Evolutionary conservation across 2,113 vertebrate genomes (phyloP), one percentile per base, ranked within the genome.

Genomic region (Sclerurus mexicanus): DNA sequence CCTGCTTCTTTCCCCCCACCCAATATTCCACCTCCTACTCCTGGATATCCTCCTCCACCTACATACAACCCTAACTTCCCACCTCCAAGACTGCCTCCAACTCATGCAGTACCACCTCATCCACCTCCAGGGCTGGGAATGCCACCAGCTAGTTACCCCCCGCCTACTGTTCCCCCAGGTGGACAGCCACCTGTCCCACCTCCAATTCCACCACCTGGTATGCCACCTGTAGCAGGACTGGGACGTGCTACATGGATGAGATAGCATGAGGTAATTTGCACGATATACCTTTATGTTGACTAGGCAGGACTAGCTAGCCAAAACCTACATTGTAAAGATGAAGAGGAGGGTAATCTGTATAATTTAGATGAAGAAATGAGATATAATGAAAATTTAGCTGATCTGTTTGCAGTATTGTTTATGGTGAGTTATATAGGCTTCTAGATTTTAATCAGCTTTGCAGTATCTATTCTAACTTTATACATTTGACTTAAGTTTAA

Each of bases 201-300:
- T 17, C 98, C 98, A 22, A 98, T 99, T 49, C 99, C 99, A 3
- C 99, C 99, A 0, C 99, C 99, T 0, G 99, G 98, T 78, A 99
- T 99, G 99, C 99, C 99, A 8, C 98, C 98, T 3, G 98, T 99
- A 12, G 97, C 97, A 50, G 98, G 98, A 55, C 97, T 99, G 77
- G 99, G 99, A 69, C 98, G 98, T 19, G 98, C 99, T 6, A 98
- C 98, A 0, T 99, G 99, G 99, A 99, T 99, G 99, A 99, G 99
- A 98, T 99, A 99, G 98, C 96, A 63, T 82, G 92, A 93, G 13
- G 71, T 79, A 27, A 94, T 86, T 87, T 93, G 91, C 90, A 95
- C 69, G 19, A 66, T n/a, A 46, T 4, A 49, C 74, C 63, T 94
- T 83, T 55, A 21, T 68, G 78, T 76, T 80, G 94, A 87, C 72